Evolutionary conservation across 2,797 vertebrate species (phyloP), one percentile per base, ranked within the genome.

Genomic region (Cryptoblepharus egeriae): DNA sequence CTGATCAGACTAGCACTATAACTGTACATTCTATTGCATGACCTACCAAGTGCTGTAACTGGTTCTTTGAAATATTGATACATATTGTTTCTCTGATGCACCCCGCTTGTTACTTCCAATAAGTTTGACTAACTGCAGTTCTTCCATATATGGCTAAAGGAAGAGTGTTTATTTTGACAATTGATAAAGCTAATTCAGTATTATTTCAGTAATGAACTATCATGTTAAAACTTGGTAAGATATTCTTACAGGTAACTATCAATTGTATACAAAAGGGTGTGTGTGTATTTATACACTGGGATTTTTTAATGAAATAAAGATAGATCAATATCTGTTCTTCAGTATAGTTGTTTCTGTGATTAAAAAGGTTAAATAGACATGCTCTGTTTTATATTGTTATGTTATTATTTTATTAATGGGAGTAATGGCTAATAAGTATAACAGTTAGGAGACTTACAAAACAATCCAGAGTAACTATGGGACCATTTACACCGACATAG

Each of bases 1-100:
- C 97, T 72, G 98, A 99, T 94, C 98, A 98, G 90, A 97, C 96
- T 84, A 94, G 90, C 82, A 94, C 79, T 79, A 83, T 98, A 69
- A 97, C 97, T 0, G 85, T 97, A 6, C 99, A 99, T 89, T 91
- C 95, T 0, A 90, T 99, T 87, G 85, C 22, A 24, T 5, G 0
- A 2, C 16, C 6, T 2, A 28, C 63, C 26, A 45, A 22, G 24
- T n/a, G n/a, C n/a, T n/a, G n/a, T 70, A 88, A 67, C 24, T 57
- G 37, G 70, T 84, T 85, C 70, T 68, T 71, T 0, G 0, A 67
- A 77, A 67, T 2, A 0, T 68, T 67, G 68, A 28, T n/a, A 18
- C 75, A 49, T n/a, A n/a, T 26, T 57, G 5, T 22, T 49, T 49
- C 35, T 0, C 0, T 35, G 13, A 68, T 78, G 26, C 10, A 28